Evolutionary conservation across 2,797 vertebrate genomes (phyloP).

Genomic region (Xenentodon cancila): DNA sequence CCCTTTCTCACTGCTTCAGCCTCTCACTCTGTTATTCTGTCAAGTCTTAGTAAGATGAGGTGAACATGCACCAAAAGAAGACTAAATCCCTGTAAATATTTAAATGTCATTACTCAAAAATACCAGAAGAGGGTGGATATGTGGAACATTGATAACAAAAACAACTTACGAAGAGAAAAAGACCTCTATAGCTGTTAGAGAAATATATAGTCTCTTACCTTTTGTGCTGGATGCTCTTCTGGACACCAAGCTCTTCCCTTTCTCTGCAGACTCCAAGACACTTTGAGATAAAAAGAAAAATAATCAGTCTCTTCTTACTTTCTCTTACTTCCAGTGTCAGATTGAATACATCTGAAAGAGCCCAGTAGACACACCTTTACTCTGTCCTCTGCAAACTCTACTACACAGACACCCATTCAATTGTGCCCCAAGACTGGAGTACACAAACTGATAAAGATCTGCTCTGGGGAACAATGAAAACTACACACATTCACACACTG

Average conservation of each 20-base stretch:
- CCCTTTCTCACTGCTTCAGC: conserved; percentile 26
- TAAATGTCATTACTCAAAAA: neutral
- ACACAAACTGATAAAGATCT: conserved; percentile 77
- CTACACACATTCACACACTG: conserved; percentile 77
- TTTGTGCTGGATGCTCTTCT: conserved; percentile 57
- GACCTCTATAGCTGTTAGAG: conserved; percentile 8
- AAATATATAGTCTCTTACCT: conserved; percentile 62
- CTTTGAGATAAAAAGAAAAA: conserved; percentile 81
- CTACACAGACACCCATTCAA: conserved; percentile 63
- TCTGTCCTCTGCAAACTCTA: conserved; percentile 67
- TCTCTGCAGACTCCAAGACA: conserved; percentile 68
- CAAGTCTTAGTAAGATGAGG: conserved; percentile 29
- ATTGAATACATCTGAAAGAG: conserved; percentile 59
- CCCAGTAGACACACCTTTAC: conserved; percentile 72
- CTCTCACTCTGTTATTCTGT: conserved; percentile 30
- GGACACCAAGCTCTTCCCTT: conserved; percentile 54
- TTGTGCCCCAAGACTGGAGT: conserved; percentile 62
- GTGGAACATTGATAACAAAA: conserved; percentile 1
- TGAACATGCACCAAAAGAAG: conserved; percentile 4
- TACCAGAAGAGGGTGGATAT: neutral
- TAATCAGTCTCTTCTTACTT: conserved; percentile 73
- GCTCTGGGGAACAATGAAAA: conserved; percentile 74
- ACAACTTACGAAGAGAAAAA: conserved; percentile 59
- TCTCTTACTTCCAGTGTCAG: conserved; percentile 76
- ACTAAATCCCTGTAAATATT: neutral